These are phyloP conservation scores for Drosophila nannoptera DNA, from an alignment of 1,140 invertebrate species.

Conservation along the genomic window DNA sequence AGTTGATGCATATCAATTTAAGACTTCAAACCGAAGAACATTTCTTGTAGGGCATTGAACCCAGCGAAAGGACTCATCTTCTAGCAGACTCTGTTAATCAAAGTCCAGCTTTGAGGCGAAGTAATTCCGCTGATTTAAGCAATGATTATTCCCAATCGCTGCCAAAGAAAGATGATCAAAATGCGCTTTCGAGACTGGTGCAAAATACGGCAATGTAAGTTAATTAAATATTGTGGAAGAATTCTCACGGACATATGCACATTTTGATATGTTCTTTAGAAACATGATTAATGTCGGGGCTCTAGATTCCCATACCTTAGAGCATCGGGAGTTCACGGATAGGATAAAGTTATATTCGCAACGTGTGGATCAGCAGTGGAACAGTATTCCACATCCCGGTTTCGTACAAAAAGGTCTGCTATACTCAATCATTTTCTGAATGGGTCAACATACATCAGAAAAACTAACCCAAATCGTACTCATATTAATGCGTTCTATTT, in stretches of 20 bases:
- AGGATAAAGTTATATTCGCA: conserved; percentile 86
- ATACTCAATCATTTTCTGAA: no score
- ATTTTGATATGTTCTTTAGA: conserved; percentile 78
- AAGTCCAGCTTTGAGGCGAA: conserved; percentile 82
- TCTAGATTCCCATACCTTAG: conserved; percentile 86
- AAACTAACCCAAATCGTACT: not conserved
- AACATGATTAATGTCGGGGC: conserved; percentile 92
- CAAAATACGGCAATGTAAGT: conserved; percentile 93
- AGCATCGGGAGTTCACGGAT: conserved; percentile 89
- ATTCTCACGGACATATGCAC: not conserved
- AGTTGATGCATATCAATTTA: not conserved
- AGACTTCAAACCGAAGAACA: not conserved
- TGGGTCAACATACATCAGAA: no score
- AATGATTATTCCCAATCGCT: conserved; percentile 83
- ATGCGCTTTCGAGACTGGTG: conserved; percentile 90
- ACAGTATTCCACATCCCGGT: conserved; percentile 70
- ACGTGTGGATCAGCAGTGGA: conserved; percentile 81
- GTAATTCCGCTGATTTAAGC: conserved; percentile 84
- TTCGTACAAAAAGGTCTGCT: conserved; percentile 52
- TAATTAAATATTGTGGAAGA: not conserved
- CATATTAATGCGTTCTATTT: not conserved
- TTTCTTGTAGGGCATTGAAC: conserved; percentile 78
- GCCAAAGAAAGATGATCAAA: conserved; percentile 93
- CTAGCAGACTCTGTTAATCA: conserved; percentile 85
- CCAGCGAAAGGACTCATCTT: conserved; percentile 85